Evolutionary conservation across 2,888 invertebrate species (phyloP), one percentile per base, ranked within the genome.

Genomic region (Sepiola atlantica): DNA sequence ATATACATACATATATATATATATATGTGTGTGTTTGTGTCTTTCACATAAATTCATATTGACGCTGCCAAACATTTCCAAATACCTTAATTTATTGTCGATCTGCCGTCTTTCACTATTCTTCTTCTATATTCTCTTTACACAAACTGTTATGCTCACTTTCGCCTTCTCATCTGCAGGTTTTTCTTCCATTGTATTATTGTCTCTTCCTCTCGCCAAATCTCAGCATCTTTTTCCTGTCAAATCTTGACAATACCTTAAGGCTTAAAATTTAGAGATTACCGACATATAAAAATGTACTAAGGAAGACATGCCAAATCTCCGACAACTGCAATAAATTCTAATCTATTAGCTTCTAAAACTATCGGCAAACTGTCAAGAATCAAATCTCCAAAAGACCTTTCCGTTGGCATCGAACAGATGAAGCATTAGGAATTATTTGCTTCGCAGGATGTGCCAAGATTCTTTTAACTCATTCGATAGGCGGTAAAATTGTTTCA

Each of bases 281-380:
- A 77, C 77, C 77, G 16, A 16, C n/a, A 77, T n/a, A 77, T 28
- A 77, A n/a, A 77, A 12, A n/a, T n/a, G 77, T 77, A 77, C 77
- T 10, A 77, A 77, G n/a, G 77, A 77, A 77, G 28, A 77, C n/a
- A 77, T 77, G 77, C 77, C 77, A 77, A 77, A 77, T 77, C 77
- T 77, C n/a, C n/a, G 77, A 77, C 77, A 77, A 77, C 77, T 77
- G 77, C 77, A 77, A 77, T 77, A 77, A 77, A 77, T 77, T n/a
- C n/a, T n/a, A 77, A 77, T 12, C 77, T 77, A 77, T 77, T 77
- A 77, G 77, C 77, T 77, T 77, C 77, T 77, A 77, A 77, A 77
- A 10, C 77, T 77, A 77, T 77, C 77, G 77, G 77, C 77, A 77
- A 77, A 77, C 77, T 77, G 77, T 77, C 77, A 77, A 77, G n/a